Percentiles rank a stretch among this genome's conserved stretches.
Conservation (phyloP, 1,140 invertebrate genomes). For the Trinorchestia longiramus region DNA sequence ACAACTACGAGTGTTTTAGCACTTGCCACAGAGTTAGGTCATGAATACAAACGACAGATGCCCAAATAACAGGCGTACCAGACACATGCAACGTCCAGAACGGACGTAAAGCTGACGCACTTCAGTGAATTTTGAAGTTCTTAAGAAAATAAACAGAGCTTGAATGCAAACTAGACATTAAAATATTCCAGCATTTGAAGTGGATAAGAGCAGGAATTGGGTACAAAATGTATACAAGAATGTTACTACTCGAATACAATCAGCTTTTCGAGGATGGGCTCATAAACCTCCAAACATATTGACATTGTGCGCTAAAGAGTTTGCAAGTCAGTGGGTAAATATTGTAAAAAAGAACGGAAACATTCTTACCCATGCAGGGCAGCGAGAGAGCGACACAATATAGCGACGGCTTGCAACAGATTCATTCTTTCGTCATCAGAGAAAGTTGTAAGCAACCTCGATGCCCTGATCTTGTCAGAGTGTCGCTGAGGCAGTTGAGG, state of each 20-base stretch:
- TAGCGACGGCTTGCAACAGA: not conserved
- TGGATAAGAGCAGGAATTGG: no score
- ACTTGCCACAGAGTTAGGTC: no score
- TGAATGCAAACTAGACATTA: no score
- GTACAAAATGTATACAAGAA: not conserved
- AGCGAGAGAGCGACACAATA: conserved; percentile 24
- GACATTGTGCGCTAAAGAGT: not conserved
- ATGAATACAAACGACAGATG: no score
- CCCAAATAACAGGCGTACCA: no score
- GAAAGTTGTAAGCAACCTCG: not conserved
- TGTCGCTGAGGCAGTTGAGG: not conserved
- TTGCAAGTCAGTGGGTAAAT: not conserved
- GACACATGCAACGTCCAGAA: no score
- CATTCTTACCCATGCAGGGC: not conserved
- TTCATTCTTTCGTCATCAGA: not conserved
- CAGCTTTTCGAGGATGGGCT: not conserved
- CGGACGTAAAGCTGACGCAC: no score
- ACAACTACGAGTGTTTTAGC: no score
- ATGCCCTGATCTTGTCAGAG: not conserved
- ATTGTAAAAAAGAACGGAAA: not conserved
- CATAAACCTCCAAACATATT: not conserved
- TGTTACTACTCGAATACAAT: not conserved
- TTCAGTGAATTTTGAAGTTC: no score
- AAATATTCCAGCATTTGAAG: no score
- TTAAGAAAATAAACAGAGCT: no score